Evolutionary conservation across 2,888 invertebrate species (phyloP), one percentile per base, ranked within the genome.

Genomic region (Temnothorax unifasciatus): DNA sequence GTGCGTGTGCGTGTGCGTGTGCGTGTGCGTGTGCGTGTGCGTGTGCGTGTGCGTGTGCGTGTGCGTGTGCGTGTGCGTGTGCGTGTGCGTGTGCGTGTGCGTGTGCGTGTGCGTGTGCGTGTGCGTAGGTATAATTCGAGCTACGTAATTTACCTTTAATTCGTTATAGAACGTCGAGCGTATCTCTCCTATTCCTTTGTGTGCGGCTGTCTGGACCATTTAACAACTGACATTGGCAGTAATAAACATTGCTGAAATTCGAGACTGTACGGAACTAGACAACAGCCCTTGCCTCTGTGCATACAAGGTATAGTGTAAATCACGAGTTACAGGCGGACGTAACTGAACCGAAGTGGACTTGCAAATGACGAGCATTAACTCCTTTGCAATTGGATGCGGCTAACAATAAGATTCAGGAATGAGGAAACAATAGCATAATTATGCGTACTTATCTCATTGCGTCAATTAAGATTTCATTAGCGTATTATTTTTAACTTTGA

Each of bases 171-270:
- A 41, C 44, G 6, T 25, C n/a, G 18, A 64, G 25, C 25, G 52
- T 38, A 34, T 25, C n/a, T 25, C 38, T 52, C 29, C 47, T 38
- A 15, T 47, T 11, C 44, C 71, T 83, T 87, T 83, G 63, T 59
- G 44, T 41, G 34, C 47, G 25, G 18, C 57, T 63, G 34, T 50
- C 52, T 64, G 63, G n/a, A 29, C 25, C 54, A 77, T 77, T 77
- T 77, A 77, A 76, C 41, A 47, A 75, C 50, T 63, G 63, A 41
- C 52, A 38, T 66, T 54, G 18, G n/a, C 21, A 1, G 41, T 73
- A 54, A 59, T 74, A 73, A 76, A 73, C 63, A 87, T 69, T 54
- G 18, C 34, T 29, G 68, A 87, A 81, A 83, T 71, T 85, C 47
- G 21, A 83, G 41, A 50, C 57, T 18, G 0, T 13, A 21, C n/a